Percentiles rank a stretch among this genome's conserved stretches.
Evolutionary conservation across 2,888 invertebrate species (phyloP).

Genomic region (Aphrophora alni): DNA sequence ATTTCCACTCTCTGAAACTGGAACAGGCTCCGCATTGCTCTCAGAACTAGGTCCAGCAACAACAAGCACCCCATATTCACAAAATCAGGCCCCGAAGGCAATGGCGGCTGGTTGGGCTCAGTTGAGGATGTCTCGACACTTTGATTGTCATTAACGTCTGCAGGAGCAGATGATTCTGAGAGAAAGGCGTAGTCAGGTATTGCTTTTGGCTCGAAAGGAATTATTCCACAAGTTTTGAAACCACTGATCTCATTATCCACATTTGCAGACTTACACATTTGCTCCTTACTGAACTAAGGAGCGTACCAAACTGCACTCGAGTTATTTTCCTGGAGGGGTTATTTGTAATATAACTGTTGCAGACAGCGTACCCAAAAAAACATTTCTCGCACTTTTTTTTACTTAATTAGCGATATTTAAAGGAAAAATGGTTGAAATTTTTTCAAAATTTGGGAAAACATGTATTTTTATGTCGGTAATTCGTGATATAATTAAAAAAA

Average conservation of each 20-base stretch:
- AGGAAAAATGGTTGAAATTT: too few species aligned
- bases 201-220: background rate
- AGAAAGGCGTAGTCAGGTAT: background rate
- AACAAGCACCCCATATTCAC: background rate
- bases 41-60: background rate
- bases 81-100: background rate
- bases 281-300: background rate
- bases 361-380: too few species aligned
- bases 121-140: background rate
- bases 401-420: too few species aligned
- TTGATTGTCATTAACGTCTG: background rate
- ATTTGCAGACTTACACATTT: background rate
- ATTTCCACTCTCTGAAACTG: background rate
- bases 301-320: background rate
- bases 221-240: background rate
- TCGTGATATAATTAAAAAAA: too few species aligned
- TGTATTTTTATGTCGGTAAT: too few species aligned
- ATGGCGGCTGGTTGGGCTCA: background rate
- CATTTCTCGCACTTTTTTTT: too few species aligned
- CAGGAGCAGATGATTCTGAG: background rate
- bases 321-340: background rate
- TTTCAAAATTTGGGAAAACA: too few species aligned
- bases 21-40: background rate
- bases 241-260: background rate
- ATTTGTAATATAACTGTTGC: background rate